Evolutionary conservation across 2,113 vertebrate species (phyloP).

Genomic region (Odocoileus hemionus): DNA sequence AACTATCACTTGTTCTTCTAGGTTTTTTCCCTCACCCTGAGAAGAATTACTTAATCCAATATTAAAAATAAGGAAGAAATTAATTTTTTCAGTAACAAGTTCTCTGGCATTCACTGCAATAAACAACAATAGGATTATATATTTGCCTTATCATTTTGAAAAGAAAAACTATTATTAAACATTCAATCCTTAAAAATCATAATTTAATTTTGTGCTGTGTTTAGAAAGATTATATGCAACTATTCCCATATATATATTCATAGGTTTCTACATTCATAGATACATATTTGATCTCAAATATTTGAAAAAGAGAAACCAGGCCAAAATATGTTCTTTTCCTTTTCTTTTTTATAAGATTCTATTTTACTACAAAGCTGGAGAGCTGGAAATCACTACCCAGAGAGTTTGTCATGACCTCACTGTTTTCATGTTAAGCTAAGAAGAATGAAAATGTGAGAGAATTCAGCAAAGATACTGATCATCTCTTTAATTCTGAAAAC

Average conservation of each 20-base stretch:
- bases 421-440: neutral
- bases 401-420: neutral
- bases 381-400: neutral
- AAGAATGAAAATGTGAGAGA: neutral
- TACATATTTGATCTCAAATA: neutral
- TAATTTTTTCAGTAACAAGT: neutral
- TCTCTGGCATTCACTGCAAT: neutral
- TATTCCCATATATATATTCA: neutral
- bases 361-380: neutral
- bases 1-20: neutral
- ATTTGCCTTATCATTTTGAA: neutral
- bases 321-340: neutral
- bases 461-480: neutral
- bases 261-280: neutral
- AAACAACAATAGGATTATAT: neutral
- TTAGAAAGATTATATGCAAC: neutral
- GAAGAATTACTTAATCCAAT: neutral
- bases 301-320: neutral
- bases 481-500: slow-evolving; percentile 1
- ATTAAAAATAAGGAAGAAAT: slow-evolving; percentile 12
- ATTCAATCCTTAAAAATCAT: neutral
- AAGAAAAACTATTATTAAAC: neutral
- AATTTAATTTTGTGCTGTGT: neutral
- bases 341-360: neutral
- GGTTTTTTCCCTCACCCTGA: neutral